Conservation (phyloP, 2,888 invertebrate genomes). For the Gnatocerus cornutus region DNA sequence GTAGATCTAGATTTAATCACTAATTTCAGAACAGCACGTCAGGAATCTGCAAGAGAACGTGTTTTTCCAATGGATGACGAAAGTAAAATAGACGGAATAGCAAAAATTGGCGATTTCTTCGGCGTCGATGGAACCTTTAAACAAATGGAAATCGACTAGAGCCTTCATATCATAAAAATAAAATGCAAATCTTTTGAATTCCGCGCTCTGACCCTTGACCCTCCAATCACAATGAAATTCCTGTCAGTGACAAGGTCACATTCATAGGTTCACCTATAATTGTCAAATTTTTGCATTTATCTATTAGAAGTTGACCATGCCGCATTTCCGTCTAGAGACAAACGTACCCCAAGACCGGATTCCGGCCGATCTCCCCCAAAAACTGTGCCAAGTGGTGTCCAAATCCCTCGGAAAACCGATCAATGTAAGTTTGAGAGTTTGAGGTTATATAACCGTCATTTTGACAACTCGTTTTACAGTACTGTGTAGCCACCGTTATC, state of each 20-base stretch:
- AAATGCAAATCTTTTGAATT: not conserved
- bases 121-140: not conserved
- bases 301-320: conserved; percentile 71
- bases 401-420: conserved; percentile 78
- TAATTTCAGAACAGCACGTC: too few relatives aligned
- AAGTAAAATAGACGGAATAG: too few relatives aligned
- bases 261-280: not conserved
- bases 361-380: conserved; percentile 74
- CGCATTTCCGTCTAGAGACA: conserved; percentile 78
- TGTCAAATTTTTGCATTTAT: not conserved
- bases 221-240: not conserved
- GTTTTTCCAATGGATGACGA: too few relatives aligned
- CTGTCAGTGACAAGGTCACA: conserved; percentile 1
- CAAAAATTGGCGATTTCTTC: too few relatives aligned
- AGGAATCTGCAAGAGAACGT: too few relatives aligned
- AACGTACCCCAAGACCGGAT: conserved; percentile 76
- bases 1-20: too few relatives aligned
- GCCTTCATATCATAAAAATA: not conserved
- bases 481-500: conserved; percentile 76
- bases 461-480: conserved; percentile 67
- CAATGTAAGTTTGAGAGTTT: conserved; percentile 71
- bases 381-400: conserved; percentile 74
- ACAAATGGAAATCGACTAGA: not conserved
- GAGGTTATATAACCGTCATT: conserved; percentile 36
- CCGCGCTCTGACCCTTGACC: not conserved